Base-by-base conservation (phyloP, 2,113 vertebrate species). In the Candoia aspera region DNA sequence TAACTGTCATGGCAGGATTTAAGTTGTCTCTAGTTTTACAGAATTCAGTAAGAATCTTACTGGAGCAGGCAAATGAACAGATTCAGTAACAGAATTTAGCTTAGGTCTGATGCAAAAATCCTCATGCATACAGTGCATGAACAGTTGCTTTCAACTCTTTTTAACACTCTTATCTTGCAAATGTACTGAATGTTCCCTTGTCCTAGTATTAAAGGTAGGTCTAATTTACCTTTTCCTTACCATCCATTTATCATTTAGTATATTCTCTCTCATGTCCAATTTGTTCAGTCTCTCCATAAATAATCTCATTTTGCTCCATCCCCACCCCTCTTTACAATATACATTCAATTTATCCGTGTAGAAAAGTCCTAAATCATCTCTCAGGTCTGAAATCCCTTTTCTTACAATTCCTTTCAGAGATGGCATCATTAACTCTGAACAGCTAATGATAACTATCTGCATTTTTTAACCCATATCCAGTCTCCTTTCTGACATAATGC, bases 201-300 rank as follows among this genome's bases (percentile, higher is more conserved):
- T 68, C 89, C 87, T 42, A 33, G 19, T 84, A 62, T 85, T 92
- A 89, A 55, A 85, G 87, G 79, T 3, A 49, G 84, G 59, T 53
- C 87, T 89, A 92, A 85, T 89, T 89, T 92, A 89, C 58, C 46
- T 89, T 85, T 59, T 92, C 59, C 62, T 85, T 89, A 64, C 91
- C 58, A 57, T 53, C 91, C 79, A 92, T 89, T 92, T 89, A 89
- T 89, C 91, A 92, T 89, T 64, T 85, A 85, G 33, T 85, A 89
- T 92, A 92, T 89, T 23, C 58, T 29, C 58, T 89, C n/a, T 89
- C 58, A 89, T 89, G 87, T 89, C 58, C 88, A 85, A 55, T 92
- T 89, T 89, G 84, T 83, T 89, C 59, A 55, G 11, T 17, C n/a
- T 2, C 79, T 64, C 79, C 79, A 92, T 89, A 89, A 92, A 92